A percentile compares a stretch with the other conserved stretches of the same genome.
These are phyloP conservation scores for Cynopterus brachyotis DNA, from an alignment of 2,113 vertebrate genomes.

Conservation along the genomic window DNA sequence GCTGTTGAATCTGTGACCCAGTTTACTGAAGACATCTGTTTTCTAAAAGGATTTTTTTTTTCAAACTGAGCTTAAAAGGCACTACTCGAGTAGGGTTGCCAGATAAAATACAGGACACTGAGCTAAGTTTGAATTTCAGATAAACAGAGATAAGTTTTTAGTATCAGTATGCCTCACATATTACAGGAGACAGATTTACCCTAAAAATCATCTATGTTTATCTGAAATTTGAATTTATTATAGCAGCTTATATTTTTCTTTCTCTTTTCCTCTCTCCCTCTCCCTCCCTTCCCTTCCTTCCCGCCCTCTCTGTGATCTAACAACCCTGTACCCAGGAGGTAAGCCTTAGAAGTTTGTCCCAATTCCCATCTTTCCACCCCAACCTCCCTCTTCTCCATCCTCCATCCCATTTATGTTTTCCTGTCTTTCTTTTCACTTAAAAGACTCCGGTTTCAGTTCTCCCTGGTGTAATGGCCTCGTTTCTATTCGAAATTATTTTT, in stretches of 20 bases:
- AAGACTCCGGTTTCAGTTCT: constrained; percentile 11
- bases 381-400: neutral
- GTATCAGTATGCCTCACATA: neutral
- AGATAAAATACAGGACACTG: constrained; percentile 13
- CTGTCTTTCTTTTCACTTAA: neutral
- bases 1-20: constrained; percentile 63
- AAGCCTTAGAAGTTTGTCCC: neutral
- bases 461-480: neutral
- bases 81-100: neutral
- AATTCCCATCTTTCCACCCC: neutral
- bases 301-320: neutral
- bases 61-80: constrained; percentile 46
- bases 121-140: constrained; percentile 33
- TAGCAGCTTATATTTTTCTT: neutral
- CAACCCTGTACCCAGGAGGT: neutral
- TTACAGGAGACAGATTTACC: neutral
- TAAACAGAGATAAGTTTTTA: neutral
- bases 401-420: neutral
- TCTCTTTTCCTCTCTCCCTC: no score
- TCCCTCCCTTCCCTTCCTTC: no score
- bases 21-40: constrained; percentile 68
- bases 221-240: neutral
- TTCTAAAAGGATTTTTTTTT: constrained; percentile 54
- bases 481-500: constrained; percentile 6
- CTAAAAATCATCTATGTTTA: neutral